Conservation (phyloP, 2,113 vertebrate species). For the Corythaixoides concolor region DNA sequence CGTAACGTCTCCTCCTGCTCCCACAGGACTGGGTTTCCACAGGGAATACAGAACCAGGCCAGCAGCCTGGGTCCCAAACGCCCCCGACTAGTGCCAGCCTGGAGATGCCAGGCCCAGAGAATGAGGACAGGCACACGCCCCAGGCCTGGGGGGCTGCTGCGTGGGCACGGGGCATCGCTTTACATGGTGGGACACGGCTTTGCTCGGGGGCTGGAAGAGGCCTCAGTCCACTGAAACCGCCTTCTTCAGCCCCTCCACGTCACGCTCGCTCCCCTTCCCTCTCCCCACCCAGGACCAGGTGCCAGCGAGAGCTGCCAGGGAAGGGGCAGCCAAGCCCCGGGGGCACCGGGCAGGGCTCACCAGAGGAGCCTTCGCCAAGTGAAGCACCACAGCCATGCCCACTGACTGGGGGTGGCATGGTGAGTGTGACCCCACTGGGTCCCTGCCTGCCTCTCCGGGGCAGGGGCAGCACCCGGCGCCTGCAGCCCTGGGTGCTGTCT, state of each 20-base stretch:
- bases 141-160: rapidly evolving
- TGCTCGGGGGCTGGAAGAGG: neutral
- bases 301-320: rapidly evolving
- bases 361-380: neutral
- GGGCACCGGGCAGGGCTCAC: rapidly evolving
- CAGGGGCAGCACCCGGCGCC: neutral
- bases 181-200: neutral
- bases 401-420: rapidly evolving
- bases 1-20: neutral
- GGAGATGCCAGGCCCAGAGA: rapidly evolving
- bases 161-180: neutral
- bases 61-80: neutral
- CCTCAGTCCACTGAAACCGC: rapidly evolving
- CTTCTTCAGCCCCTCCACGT: rapidly evolving
- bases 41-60: rapidly evolving
- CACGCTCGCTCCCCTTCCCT: neutral
- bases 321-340: rapidly evolving
- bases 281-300: rapidly evolving
- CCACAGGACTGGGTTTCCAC: neutral
- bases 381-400: rapidly evolving
- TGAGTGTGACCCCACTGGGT: neutral
- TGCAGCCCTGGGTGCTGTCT: rapidly evolving
- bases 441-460: neutral
- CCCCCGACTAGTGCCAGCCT: rapidly evolving
- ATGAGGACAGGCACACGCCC: rapidly evolving